phyloP scores from a whole-genome alignment of 2,113 vertebrate species.

The Gopherus evgoodei region DNA sequence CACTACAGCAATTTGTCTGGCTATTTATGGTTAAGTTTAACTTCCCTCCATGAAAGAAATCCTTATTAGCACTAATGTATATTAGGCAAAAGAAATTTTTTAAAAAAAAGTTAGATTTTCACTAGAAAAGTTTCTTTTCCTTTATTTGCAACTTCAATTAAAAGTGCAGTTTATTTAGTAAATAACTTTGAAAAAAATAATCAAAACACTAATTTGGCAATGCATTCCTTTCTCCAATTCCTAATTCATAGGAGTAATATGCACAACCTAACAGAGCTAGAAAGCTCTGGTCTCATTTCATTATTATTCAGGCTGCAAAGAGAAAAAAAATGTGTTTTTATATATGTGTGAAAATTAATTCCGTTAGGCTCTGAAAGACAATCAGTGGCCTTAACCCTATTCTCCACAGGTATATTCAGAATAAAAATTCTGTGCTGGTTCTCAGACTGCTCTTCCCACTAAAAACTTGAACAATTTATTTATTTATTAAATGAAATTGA shows the following conservation, averaged over 20 bases:
- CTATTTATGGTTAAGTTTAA: conserved; percentile 24
- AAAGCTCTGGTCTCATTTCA: conserved; percentile 38
- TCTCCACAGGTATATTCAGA: conserved; percentile 18
- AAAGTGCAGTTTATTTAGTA: conserved; percentile 74
- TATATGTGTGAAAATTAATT: conserved; percentile 68
- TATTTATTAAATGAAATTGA: conserved; percentile 66
- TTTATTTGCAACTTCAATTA: conserved; percentile 75
- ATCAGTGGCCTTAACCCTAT: conserved; percentile 58
- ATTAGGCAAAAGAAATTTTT: conserved; percentile 2
- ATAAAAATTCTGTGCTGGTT: conserved; percentile 29
- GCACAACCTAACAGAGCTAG: conserved; percentile 42
- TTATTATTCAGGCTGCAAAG: conserved; percentile 68
- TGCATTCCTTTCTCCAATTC: conserved; percentile 39
- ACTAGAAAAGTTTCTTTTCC: background rate
- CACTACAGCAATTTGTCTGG: background rate
- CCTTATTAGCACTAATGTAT: conserved; percentile 26
- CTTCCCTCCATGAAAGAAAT: conserved; percentile 43
- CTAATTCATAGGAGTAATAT: conserved; percentile 47
- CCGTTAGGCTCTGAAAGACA: conserved; percentile 57
- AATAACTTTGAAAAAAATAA: conserved; percentile 72
- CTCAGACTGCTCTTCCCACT: conserved; percentile 33
- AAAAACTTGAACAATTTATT: conserved; percentile 22
- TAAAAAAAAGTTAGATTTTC: background rate
- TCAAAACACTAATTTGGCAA: conserved; percentile 68
- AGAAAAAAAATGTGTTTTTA: background rate